phyloP scores from a whole-genome alignment of 2,113 vertebrate genomes.

The Podiceps cristatus region DNA sequence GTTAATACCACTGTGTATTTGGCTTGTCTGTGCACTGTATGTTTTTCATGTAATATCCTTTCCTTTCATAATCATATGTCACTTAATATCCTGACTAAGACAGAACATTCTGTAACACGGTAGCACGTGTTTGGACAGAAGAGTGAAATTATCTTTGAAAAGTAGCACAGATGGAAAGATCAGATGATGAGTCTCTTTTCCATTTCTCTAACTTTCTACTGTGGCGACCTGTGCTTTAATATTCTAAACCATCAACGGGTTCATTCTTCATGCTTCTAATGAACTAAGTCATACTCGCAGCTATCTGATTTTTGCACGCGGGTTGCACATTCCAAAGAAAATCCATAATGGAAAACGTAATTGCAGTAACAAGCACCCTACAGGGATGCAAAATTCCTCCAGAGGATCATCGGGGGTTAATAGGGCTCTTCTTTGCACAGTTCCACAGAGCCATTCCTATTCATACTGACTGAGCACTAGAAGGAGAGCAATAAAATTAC shows the following conservation, averaged over 20 bases:
- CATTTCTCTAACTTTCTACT: neutral
- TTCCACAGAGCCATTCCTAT: slow-evolving; percentile 23
- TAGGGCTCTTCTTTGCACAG: slow-evolving; percentile 44
- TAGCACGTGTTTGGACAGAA: slow-evolving; percentile 44
- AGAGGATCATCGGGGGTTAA: slow-evolving; percentile 24
- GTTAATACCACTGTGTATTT: neutral
- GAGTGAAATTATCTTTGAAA: slow-evolving; percentile 56
- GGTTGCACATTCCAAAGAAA: slow-evolving; percentile 55
- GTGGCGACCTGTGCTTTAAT: slow-evolving; percentile 5
- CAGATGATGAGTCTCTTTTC: neutral
- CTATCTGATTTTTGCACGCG: slow-evolving; percentile 35
- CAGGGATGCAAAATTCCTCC: slow-evolving; percentile 42
- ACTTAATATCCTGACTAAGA: slow-evolving; percentile 40
- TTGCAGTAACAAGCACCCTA: slow-evolving; percentile 55
- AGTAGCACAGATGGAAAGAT: slow-evolving; percentile 28
- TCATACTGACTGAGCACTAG: neutral
- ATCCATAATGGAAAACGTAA: slow-evolving; percentile 63
- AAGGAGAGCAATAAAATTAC: slow-evolving; percentile 69
- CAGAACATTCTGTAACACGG: slow-evolving; percentile 28
- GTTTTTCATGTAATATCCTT: slow-evolving; percentile 26
- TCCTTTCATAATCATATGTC: slow-evolving; percentile 47
- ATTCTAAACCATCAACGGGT: neutral
- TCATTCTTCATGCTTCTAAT: slow-evolving; percentile 25
- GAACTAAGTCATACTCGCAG: neutral
- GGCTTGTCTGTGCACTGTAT: neutral